Evolutionary conservation across 64 coral and sea anemone genomes (phyloP).

Genomic region (Porites australiensis): DNA sequence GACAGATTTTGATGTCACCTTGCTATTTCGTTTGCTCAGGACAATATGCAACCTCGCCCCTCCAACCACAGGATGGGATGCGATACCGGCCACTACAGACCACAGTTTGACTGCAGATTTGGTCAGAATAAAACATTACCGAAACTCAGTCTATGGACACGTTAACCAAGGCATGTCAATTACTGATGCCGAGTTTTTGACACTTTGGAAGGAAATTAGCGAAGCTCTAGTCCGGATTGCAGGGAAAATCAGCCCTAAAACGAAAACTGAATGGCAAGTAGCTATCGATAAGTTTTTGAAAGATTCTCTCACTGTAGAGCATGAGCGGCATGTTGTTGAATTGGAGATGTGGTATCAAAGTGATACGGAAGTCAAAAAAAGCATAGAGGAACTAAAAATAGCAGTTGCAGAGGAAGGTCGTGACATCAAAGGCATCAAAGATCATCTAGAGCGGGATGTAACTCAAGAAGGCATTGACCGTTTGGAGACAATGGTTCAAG

Average conservation of each 20-base stretch:
- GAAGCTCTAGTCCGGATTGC: slow-evolving; percentile 4
- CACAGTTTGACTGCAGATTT: slow-evolving; percentile 3
- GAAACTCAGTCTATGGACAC: slow-evolving; percentile 39
- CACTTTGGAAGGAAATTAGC: slow-evolving; percentile 37
- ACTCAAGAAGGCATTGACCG: no score
- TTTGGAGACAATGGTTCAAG: not conserved
- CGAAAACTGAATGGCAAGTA: not conserved
- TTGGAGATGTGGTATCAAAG: not conserved
- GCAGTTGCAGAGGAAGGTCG: not conserved
- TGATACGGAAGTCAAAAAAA: not conserved
- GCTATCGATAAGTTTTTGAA: not conserved
- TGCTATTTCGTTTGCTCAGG: slow-evolving; percentile 14
- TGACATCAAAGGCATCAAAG: not conserved
- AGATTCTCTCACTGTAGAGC: not conserved
- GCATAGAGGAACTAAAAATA: not conserved
- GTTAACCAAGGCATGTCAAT: slow-evolving; percentile 15
- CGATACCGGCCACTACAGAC: not conserved
- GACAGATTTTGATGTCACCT: slow-evolving; percentile 19
- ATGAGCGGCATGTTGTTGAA: not conserved
- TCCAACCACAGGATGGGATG: slow-evolving; percentile 24
- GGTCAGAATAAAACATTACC: slow-evolving; percentile 26
- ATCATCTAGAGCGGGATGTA: not conserved
- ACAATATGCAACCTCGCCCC: slow-evolving; percentile 20
- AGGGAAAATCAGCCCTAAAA: not conserved
- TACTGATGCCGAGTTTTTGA: not conserved